Base-by-base conservation (phyloP, 2,797 vertebrate genomes). In the Hydrophis major region DNA sequence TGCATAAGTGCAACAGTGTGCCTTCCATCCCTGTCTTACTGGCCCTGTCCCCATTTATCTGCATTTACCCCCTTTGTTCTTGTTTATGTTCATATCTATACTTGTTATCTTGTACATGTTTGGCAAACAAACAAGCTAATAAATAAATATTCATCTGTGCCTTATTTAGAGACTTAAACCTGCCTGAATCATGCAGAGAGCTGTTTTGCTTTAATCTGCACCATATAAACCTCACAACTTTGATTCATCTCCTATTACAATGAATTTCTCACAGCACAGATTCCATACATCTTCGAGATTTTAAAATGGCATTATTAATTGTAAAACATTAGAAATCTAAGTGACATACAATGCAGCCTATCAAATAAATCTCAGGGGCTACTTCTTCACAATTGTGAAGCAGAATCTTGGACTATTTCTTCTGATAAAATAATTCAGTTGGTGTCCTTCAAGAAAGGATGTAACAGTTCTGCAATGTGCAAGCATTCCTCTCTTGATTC, bases 321-420 rank as follows among this genome's bases (percentile, higher is more conserved):
- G 37, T 87, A 92, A 90, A 86, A 50, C 13, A 66, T 88, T 86
- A 86, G 27, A 59, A 20, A 87, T 32, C 42, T 91, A 94, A 94
- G 92, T 95, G 0, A 89, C 89, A 94, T 50, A 90, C 92, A 95
- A 92, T 22, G 93, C 18, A 20, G 14, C 27, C 22, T 86, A 94
- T 55, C 55, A 89, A 88, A 42, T 88, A 92, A 56, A 92, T 92
- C 47, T 78, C 50, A 88, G 60, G 12, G 1, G 91, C 94, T 6
- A 89, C 60, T 94, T 92, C 92, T 96, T 88, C 56, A 91, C 53
- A 42, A 57, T 94, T 61, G 91, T 47, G 83, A 92, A 91, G 94
- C 56, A 89, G 61, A 94, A 93, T 53, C 93, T 13, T 0, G 1
- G 50, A 88, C 93, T 86, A 90, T 27, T 92, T 93, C 28, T 28